Base-by-base conservation (phyloP, 1,140 invertebrate genomes). In the Sitodiplosis mosellana region DNA sequence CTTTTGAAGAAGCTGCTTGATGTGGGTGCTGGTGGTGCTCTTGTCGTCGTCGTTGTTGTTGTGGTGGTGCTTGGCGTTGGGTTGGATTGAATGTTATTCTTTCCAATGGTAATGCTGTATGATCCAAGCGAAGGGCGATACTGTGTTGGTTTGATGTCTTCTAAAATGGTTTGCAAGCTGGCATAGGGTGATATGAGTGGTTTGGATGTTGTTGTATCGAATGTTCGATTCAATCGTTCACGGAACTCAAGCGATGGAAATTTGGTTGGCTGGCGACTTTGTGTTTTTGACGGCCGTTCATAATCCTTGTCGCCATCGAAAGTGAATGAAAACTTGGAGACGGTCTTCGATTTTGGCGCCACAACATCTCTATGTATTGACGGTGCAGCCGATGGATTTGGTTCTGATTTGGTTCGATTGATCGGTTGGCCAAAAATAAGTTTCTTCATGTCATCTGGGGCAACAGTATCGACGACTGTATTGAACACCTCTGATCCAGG, bases 121-220 rank as follows among this genome's bases (percentile, higher is more conserved):
- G 27, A 27, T 27, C 27, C 27, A 27, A 27, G 27, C 27, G 27
- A 27, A 5, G 41, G 18, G 18, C 41, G 41, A 11, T 18, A 43
- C n/a, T n/a, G 18, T 43, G 41, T 43, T 20, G 41, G 18, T 43
- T 43, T 43, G n/a, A 43, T 18, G 18, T 61, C 59, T 45, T 53
- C 49, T 10, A 64, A 48, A 19, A 64, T 42, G 12, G 56, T 61
- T 21, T 62, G 59, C 1, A 64, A 50, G 21, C 62, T 64, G 33
- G 63, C 63, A 34, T 61, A 64, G 0, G 62, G 62, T 0, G 62
- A 64, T 3, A 64, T 60, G 41, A 60, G 61, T 8, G 27, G 20
- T 20, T 56, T 54, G 36, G 52, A 47, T 12, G 53, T 53, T 0
- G 60, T 59, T 2, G 56, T 56, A 15, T 51, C 50, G 18, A 41